phyloP scores from a whole-genome alignment of 2,888 invertebrate genomes.

The Atherix ibis region DNA sequence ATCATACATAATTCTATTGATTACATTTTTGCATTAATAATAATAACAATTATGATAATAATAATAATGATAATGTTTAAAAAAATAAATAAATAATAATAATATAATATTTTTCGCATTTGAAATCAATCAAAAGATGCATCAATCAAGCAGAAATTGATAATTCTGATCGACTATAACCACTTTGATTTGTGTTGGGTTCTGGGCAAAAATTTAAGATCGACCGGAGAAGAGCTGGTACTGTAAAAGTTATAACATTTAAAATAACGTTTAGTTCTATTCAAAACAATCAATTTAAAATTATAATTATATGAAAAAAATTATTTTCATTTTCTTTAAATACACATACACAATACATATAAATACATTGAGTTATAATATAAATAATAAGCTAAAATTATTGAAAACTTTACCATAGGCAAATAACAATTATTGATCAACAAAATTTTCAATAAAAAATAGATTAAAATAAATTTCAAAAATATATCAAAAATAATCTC shows the following conservation, averaged over 20 bases:
- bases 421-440: too few species aligned
- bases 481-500: too few species aligned
- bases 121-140: too few species aligned
- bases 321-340: conserved; percentile 16
- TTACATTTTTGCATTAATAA: too few species aligned
- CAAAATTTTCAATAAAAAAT: too few species aligned
- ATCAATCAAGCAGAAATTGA: conserved; percentile 7
- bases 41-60: too few species aligned
- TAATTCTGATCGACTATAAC: conserved; percentile 2
- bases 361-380: neutral
- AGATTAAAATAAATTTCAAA: too few species aligned
- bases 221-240: conserved; percentile 51
- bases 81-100: conserved; percentile 1
- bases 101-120: too few species aligned
- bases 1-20: too few species aligned
- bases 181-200: conserved; percentile 7
- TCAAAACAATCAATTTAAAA: neutral
- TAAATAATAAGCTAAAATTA: neutral
- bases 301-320: conserved; percentile 27
- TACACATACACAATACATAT: neutral
- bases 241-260: conserved; percentile 35
- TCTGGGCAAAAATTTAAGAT: conserved; percentile 32
- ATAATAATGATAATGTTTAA: too few species aligned
- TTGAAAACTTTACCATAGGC: too few species aligned
- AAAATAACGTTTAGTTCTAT: too few species aligned